Evolutionary conservation across 2,888 invertebrate genomes (phyloP).

Genomic region (Brachynemurus nebulosus): DNA sequence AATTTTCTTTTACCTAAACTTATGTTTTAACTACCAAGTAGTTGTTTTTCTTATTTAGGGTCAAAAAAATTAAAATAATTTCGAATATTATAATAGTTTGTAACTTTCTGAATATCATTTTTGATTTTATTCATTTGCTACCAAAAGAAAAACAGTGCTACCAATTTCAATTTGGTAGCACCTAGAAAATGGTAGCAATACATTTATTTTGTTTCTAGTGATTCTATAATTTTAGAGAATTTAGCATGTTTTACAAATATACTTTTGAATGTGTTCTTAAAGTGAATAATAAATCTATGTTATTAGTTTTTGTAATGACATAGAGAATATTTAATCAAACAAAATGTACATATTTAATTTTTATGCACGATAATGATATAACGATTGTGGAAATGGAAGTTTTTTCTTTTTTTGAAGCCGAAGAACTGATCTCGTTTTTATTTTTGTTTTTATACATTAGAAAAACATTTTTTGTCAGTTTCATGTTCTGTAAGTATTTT

Average conservation of each 20-base stretch:
- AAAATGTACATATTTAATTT: background rate
- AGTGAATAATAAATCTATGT: background rate
- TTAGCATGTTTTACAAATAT: background rate
- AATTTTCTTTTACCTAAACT: background rate
- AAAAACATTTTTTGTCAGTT: background rate
- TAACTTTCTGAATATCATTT: too few relatives aligned
- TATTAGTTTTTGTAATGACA: background rate
- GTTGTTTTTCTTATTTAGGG: background rate
- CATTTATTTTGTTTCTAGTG: too few relatives aligned
- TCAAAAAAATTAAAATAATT: constrained; percentile 1
- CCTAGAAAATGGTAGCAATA: too few relatives aligned
- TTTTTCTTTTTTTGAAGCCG: too few relatives aligned
- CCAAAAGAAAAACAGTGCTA: too few relatives aligned
- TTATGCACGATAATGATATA: background rate
- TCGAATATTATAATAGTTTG: too few relatives aligned
- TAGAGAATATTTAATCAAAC: background rate
- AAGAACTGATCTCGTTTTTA: too few relatives aligned
- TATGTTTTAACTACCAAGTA: background rate
- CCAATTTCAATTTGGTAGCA: too few relatives aligned
- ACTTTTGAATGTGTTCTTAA: background rate
- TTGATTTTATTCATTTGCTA: too few relatives aligned
- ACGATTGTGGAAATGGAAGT: too few relatives aligned
- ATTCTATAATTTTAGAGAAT: background rate
- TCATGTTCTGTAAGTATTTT: constrained; percentile 3
- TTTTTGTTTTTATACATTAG: constrained; percentile 1